These are phyloP conservation scores for Nomia melanderi DNA, from an alignment of 1,140 invertebrate genomes.

Conservation along the genomic window DNA sequence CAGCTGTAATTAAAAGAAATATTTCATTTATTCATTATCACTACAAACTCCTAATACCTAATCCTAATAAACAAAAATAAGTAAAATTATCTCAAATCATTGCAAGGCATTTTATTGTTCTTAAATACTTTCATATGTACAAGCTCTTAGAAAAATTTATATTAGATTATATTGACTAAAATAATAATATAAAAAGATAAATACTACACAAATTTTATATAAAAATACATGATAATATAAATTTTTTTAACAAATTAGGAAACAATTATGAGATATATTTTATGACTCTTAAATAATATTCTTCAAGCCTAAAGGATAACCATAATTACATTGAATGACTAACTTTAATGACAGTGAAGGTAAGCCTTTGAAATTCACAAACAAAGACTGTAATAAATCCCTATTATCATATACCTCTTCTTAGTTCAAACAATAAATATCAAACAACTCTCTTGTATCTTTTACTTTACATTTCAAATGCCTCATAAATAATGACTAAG, in stretches of 20 bases:
- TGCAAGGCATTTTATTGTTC: too few relatives aligned
- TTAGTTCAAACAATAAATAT: constrained; percentile 2
- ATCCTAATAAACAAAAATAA: not conserved
- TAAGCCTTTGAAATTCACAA: not conserved
- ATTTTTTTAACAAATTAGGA: constrained; percentile 6
- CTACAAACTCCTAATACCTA: not conserved
- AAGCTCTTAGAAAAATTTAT: not conserved
- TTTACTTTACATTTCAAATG: not conserved
- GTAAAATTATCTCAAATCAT: too few relatives aligned
- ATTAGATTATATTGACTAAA: too few relatives aligned
- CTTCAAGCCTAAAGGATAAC: not conserved
- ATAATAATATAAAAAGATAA: too few relatives aligned
- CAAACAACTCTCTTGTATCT: not conserved
- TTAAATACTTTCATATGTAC: too few relatives aligned
- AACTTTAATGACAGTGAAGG: not conserved
- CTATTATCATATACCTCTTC: constrained; percentile 27
- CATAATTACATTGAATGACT: not conserved
- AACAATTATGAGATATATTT: not conserved
- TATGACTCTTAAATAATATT: not conserved
- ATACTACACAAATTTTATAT: too few relatives aligned
- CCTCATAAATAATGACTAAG: constrained; percentile 7
- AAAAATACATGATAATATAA: too few relatives aligned
- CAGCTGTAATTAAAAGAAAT: constrained; percentile 54
- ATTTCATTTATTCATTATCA: not conserved
- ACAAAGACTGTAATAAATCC: not conserved